A percentile compares a stretch with the other conserved stretches of the same genome.
phyloP scores from a whole-genome alignment of 2,113 vertebrate species.

The Pseudopipra pipra region DNA sequence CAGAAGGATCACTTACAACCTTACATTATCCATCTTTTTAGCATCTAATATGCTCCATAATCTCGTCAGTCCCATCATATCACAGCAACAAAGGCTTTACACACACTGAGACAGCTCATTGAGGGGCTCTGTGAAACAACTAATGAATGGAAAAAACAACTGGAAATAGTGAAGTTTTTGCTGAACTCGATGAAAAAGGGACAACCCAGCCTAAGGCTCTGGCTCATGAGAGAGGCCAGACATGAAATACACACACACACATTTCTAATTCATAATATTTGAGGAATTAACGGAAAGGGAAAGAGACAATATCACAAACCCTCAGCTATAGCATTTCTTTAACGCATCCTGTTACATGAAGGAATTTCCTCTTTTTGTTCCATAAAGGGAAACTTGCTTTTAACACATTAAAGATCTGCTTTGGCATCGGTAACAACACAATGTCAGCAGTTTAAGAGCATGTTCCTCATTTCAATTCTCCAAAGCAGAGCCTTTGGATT shows the following conservation, averaged over 20 bases:
- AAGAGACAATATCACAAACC: neutral
- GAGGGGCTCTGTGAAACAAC: neutral
- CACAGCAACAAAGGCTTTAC: neutral
- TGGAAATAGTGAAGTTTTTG: neutral
- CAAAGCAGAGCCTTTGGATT: slow-evolving; percentile 27
- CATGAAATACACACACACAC: neutral
- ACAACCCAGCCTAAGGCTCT: neutral
- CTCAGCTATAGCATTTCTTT: neutral
- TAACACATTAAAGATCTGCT: neutral
- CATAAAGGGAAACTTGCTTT: slow-evolving; percentile 27
- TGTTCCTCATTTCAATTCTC: slow-evolving; percentile 38
- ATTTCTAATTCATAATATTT: neutral
- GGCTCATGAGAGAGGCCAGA: neutral
- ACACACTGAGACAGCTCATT: neutral
- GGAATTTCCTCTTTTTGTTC: slow-evolving; percentile 50
- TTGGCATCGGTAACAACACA: neutral
- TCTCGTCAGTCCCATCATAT: neutral
- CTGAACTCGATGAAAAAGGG: neutral
- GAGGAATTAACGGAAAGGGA: neutral
- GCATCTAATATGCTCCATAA: neutral
- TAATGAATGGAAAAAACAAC: neutral
- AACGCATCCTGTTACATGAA: slow-evolving; percentile 13
- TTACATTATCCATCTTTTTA: neutral
- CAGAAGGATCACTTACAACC: neutral
- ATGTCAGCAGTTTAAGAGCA: slow-evolving; percentile 17